Percentiles rank a stretch among this genome's conserved stretches.
Evolutionary conservation across 2,888 invertebrate species (phyloP).

Genomic region (Athalia rosae): DNA sequence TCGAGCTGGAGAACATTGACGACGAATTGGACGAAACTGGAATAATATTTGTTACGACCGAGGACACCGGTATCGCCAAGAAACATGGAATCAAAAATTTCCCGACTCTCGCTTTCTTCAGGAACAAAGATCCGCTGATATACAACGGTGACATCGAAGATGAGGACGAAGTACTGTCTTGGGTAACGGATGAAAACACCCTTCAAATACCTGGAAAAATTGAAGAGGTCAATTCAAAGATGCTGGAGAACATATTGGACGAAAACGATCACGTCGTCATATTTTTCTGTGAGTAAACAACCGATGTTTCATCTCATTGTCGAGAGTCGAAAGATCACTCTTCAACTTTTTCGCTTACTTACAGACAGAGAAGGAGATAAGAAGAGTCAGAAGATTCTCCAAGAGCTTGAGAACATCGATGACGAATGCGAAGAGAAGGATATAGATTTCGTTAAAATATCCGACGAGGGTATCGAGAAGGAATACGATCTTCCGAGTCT

Average conservation of each 20-base stretch:
- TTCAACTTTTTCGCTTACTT: conserved; percentile 17
- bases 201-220: conserved; percentile 94
- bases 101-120: conserved; percentile 91
- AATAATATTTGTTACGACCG: conserved; percentile 94
- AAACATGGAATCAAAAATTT: conserved; percentile 89
- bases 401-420: conserved; percentile 93
- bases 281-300: conserved; percentile 89
- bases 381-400: conserved; percentile 90
- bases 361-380: conserved; percentile 93
- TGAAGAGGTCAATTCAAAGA: conserved; percentile 92
- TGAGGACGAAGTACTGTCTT: conserved; percentile 92
- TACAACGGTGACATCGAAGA: conserved; percentile 92
- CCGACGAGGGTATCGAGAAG: conserved; percentile 89
- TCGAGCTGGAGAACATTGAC: conserved; percentile 93
- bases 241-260: conserved; percentile 92
- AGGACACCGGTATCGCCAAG: conserved; percentile 87
- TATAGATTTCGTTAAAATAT: conserved; percentile 94
- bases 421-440: conserved; percentile 94
- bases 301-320: neutral
- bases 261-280: conserved; percentile 93
- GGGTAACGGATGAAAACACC: conserved; percentile 94
- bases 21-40: conserved; percentile 95
- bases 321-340: conserved; percentile 8
- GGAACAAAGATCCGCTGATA: conserved; percentile 91
- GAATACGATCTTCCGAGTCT: conserved; percentile 89